A percentile compares a stretch with the other conserved stretches of the same genome.
These are phyloP conservation scores for Limnephilus auricula DNA, from an alignment of 2,888 invertebrate species.

Conservation along the genomic window DNA sequence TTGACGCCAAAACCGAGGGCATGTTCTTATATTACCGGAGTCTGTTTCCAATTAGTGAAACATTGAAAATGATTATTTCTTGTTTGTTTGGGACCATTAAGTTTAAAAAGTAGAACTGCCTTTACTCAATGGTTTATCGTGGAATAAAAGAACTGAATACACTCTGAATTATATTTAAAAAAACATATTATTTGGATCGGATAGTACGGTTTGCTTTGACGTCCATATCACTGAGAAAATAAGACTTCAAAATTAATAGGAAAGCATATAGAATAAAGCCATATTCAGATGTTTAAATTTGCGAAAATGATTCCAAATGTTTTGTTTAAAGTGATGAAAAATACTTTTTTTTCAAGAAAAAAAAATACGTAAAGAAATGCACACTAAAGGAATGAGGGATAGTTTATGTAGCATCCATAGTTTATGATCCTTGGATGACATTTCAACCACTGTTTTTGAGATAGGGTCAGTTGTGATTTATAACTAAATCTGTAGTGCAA, in stretches of 20 bases:
- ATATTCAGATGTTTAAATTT: too few species aligned
- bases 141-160: background rate
- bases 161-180: background rate
- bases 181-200: background rate
- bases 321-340: too few species aligned
- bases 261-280: too few species aligned
- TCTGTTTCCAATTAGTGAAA: background rate
- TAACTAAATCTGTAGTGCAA: constrained; percentile 10
- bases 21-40: background rate
- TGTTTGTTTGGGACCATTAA: background rate
- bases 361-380: background rate
- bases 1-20: constrained; percentile 10
- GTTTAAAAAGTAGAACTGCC: background rate
- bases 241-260: too few species aligned
- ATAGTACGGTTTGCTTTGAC: background rate
- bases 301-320: too few species aligned
- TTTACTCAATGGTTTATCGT: background rate
- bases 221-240: too few species aligned
- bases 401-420: background rate
- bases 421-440: background rate
- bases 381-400: background rate
- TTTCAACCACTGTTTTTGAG: background rate
- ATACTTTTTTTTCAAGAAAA: background rate
- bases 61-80: background rate
- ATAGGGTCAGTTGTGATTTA: background rate